Conservation (phyloP, 2,113 vertebrate species). For the Todiramphus saurophagus region DNA sequence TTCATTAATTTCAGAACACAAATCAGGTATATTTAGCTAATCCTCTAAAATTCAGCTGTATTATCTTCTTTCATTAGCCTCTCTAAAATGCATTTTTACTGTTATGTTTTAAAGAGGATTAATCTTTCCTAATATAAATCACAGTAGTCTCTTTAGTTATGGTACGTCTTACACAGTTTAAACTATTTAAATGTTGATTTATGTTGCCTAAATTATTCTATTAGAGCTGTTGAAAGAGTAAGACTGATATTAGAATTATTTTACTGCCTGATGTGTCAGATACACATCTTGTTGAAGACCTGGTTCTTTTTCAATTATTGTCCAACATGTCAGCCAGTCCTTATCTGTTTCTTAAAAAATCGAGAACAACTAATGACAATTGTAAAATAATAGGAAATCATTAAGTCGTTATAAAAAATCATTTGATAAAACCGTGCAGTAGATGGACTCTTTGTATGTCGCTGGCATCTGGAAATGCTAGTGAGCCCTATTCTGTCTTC, state of each 20-base stretch:
- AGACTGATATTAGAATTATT: background rate
- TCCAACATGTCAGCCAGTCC: background rate
- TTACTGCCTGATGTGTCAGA: background rate
- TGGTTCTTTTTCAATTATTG: background rate
- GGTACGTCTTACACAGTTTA: background rate
- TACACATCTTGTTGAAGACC: background rate
- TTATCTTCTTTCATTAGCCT: constrained; percentile 25
- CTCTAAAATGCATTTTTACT: constrained; percentile 30
- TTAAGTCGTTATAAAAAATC: background rate
- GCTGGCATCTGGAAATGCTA: background rate
- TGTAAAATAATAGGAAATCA: background rate
- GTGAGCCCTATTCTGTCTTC: background rate
- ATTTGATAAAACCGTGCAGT: background rate
- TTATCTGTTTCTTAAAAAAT: background rate
- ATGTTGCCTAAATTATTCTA: background rate
- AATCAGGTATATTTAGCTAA: constrained; percentile 36
- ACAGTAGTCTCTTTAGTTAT: constrained; percentile 34
- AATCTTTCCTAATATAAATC: constrained; percentile 20
- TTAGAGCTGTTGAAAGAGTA: background rate
- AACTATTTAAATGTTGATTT: constrained; percentile 19
- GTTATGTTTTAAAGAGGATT: constrained; percentile 28
- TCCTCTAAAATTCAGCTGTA: constrained; percentile 20
- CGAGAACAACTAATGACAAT: background rate
- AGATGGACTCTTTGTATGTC: background rate
- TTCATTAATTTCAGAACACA: constrained; percentile 49